Base-by-base conservation (phyloP, 2,888 invertebrate genomes). In the Steinernema carpocapsae region DNA sequence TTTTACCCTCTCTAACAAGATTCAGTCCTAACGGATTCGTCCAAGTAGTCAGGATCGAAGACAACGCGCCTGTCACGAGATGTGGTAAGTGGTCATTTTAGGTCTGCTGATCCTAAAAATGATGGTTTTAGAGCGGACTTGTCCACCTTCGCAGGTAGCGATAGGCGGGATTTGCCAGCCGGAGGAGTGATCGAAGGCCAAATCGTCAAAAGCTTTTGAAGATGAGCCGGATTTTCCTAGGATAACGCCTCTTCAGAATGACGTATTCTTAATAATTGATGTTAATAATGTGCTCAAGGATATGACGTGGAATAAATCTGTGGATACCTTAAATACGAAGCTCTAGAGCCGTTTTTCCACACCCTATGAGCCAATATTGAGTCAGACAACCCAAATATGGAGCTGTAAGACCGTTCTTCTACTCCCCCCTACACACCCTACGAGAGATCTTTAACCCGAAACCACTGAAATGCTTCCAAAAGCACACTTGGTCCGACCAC, bases 101-200 rank as follows among this genome's bases (percentile, higher is more conserved):
- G 42, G 22, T 26, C 14, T 17, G n/a, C n/a, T n/a, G n/a, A n/a
- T n/a, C n/a, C n/a, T n/a, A n/a, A 75, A 42, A 56, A 48, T 72
- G 26, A 77, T 43, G 12, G 32, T 81, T 81, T 48, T 75, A 83
- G 82, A 83, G 76, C 72, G 79, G 77, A 79, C 77, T 45, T 83
- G 83, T 72, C 83, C 83, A 14, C 79, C 77, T 74, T 78, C 77
- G 10, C 77, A 81, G 75, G 76, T 81, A 45, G 78, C 83, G 32
- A 80, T 83, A 32, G 83, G 82, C 17, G 83, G 83, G 2, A 78
- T 83, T 1, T 83, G 83, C 73, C 81, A 82, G 51, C 12, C 12
- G 51, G n/a, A n/a, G n/a, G n/a, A n/a, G n/a, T n/a, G n/a, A n/a
- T n/a, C n/a, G n/a, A n/a, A n/a, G n/a, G n/a, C n/a, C n/a, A n/a